Conservation (phyloP, 2,113 vertebrate genomes). For the Scytalopus superciliaris region DNA sequence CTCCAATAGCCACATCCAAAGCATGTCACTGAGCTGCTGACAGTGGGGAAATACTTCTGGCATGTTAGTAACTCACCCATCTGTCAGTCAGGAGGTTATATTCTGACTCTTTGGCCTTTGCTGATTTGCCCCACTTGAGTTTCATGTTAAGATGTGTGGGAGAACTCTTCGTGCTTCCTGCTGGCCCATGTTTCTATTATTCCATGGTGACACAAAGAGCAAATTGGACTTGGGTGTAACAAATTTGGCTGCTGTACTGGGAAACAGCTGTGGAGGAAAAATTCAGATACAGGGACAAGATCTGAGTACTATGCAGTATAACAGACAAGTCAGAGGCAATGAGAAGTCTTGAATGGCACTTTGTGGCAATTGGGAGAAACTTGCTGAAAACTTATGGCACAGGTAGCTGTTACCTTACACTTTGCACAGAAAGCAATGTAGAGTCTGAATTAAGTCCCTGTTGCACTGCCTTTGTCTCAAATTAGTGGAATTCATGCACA, state of each 20-base stretch:
- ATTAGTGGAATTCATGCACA: background rate
- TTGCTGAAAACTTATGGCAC: background rate
- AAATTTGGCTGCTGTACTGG: background rate
- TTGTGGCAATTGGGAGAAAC: background rate
- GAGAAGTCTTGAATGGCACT: background rate
- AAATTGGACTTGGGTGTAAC: background rate
- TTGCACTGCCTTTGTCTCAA: background rate
- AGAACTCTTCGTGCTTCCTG: background rate
- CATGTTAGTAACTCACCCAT: background rate
- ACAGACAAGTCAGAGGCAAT: background rate
- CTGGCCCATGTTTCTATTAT: background rate
- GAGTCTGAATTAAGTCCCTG: background rate
- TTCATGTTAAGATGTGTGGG: background rate
- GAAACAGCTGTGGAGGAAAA: background rate
- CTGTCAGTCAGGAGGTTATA: background rate
- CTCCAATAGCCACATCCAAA: background rate
- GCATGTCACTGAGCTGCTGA: background rate
- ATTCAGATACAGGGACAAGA: background rate
- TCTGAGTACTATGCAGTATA: background rate
- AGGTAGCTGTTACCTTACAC: background rate
- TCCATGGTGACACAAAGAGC: background rate
- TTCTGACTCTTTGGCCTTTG: background rate
- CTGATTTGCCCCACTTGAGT: background rate
- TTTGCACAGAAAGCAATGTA: background rate
- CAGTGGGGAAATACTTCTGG: background rate